These are phyloP conservation scores for Pitta sordida DNA, from an alignment of 2,113 vertebrate genomes.

Conservation along the genomic window DNA sequence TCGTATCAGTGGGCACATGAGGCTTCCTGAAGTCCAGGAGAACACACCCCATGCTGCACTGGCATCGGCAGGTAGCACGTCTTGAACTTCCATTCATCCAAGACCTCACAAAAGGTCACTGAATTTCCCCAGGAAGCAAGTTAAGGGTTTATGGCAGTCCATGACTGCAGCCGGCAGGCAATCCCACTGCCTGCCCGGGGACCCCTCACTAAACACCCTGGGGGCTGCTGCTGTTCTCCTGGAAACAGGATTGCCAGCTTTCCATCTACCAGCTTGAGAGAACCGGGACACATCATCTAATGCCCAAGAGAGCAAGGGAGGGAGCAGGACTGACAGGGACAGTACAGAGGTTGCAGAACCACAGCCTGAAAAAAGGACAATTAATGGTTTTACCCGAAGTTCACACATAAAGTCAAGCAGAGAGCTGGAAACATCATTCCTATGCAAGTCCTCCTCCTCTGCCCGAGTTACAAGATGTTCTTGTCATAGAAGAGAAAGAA, in stretches of 20 bases:
- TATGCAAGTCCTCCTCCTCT: not conserved
- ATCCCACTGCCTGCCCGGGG: not conserved
- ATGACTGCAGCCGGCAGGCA: not conserved
- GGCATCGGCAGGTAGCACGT: rapidly evolving
- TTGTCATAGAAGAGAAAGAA: not conserved
- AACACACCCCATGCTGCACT: not conserved
- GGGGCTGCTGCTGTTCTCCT: not conserved
- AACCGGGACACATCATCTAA: not conserved
- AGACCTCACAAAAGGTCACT: not conserved
- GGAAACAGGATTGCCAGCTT: not conserved
- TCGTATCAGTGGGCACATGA: not conserved
- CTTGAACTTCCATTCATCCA: not conserved
- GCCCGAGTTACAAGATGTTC: not conserved
- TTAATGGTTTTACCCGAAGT: not conserved
- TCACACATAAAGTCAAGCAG: not conserved
- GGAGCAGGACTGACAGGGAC: not conserved
- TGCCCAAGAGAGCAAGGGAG: not conserved
- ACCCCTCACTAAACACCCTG: not conserved
- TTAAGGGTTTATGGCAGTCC: rapidly evolving
- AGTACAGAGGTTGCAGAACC: not conserved
- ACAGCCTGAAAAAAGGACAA: not conserved
- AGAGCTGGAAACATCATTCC: not conserved
- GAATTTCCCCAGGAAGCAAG: not conserved
- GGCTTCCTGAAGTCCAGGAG: not conserved
- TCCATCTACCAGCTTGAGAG: not conserved